phyloP scores from a whole-genome alignment of 2,888 invertebrate genomes.

The Cephus spinipes region DNA sequence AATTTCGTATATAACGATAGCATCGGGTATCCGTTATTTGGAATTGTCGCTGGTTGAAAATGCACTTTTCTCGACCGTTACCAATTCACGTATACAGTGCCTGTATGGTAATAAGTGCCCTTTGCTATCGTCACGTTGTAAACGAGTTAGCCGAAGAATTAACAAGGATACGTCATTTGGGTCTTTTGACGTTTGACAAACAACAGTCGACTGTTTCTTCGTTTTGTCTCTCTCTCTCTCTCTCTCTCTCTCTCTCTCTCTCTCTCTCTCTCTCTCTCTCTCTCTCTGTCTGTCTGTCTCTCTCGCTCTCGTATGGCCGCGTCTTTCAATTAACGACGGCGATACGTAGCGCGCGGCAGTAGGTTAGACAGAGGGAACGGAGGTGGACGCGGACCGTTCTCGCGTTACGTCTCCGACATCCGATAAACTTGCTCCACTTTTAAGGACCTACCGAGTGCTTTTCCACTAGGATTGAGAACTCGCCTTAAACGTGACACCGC shows the following conservation, averaged over 20 bases:
- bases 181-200: too few relatives aligned
- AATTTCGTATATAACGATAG: too few relatives aligned
- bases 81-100: too few relatives aligned
- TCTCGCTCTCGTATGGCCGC: constrained; percentile 4
- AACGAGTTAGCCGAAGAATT: too few relatives aligned
- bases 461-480: constrained; percentile 1
- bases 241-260: constrained; percentile 14
- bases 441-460: constrained; percentile 28
- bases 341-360: constrained; percentile 19
- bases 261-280: not conserved
- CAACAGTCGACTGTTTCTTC: constrained; percentile 31
- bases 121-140: too few relatives aligned
- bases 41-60: too few relatives aligned
- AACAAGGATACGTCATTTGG: too few relatives aligned
- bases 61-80: too few relatives aligned
- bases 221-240: constrained; percentile 14
- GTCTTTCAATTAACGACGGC: constrained; percentile 4
- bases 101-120: too few relatives aligned
- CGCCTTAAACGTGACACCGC: constrained; percentile 2
- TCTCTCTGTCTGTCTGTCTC: constrained; percentile 16
- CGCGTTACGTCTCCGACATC: constrained; percentile 38
- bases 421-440: constrained; percentile 53
- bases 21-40: too few relatives aligned
- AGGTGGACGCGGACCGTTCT: constrained; percentile 17
- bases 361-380: constrained; percentile 29